phyloP scores from a whole-genome alignment of 2,797 vertebrate species.

The Artibeus jamaicensis region DNA sequence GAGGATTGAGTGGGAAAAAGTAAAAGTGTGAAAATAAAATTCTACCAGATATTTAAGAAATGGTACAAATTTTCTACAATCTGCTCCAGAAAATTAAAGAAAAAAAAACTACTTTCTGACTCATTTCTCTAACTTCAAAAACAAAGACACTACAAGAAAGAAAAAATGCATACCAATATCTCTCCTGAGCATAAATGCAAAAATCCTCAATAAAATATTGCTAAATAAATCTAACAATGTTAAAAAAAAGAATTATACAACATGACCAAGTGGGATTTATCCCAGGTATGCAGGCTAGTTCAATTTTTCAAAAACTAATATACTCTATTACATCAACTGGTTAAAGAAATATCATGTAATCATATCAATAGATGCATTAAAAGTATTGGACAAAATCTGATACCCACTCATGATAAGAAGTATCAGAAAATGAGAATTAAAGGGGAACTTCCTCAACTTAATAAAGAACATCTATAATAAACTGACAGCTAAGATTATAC shows the following conservation, averaged over 20 bases:
- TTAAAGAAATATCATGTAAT: not conserved
- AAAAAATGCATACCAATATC: not conserved
- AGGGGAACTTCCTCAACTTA: not conserved
- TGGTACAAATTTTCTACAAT: not conserved
- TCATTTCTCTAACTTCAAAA: not conserved
- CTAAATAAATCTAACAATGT: no score
- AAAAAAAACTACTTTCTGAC: not conserved
- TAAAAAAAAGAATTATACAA: not conserved
- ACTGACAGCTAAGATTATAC: not conserved
- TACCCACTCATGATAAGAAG: not conserved
- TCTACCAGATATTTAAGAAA: not conserved
- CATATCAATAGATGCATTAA: not conserved
- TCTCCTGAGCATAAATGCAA: no score
- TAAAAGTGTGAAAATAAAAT: not conserved
- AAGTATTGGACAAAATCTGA: not conserved
- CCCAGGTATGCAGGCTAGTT: not conserved
- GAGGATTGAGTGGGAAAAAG: rapidly evolving
- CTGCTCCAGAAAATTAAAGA: not conserved
- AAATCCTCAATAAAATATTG: no score
- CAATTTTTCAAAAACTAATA: not conserved
- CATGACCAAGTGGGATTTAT: not conserved
- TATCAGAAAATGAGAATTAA: not conserved
- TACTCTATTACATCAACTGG: not conserved
- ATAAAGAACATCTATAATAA: not conserved
- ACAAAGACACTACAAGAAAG: not conserved